These are phyloP conservation scores for Hirudo medicinalis DNA, from an alignment of 1,140 invertebrate species.

Conservation along the genomic window DNA sequence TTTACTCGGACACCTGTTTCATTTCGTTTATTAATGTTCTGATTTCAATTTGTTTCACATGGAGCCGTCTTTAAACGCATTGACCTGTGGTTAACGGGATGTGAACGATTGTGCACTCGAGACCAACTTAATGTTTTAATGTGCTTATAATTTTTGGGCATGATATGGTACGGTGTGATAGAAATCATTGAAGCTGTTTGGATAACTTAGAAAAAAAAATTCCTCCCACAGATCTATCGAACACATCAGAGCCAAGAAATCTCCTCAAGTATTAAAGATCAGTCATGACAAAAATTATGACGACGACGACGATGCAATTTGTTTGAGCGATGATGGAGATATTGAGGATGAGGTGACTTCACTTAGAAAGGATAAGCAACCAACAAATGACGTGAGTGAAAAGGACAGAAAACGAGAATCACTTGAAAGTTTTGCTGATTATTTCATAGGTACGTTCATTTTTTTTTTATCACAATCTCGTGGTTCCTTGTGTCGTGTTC, in stretches of 20 bases:
- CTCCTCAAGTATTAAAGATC: conserved; percentile 2
- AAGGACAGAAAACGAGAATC: too few species aligned
- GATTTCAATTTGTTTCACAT: background rate
- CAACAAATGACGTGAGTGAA: too few species aligned
- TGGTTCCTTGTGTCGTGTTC: too few species aligned
- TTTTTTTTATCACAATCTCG: too few species aligned
- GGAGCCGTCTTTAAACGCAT: background rate
- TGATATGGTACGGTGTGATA: too few species aligned
- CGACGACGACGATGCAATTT: background rate
- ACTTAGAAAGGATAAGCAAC: too few species aligned
- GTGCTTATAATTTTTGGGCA: too few species aligned
- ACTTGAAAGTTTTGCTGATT: too few species aligned
- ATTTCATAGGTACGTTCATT: too few species aligned
- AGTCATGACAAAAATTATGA: background rate
- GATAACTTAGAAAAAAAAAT: background rate
- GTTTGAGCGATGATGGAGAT: background rate
- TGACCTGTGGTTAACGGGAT: background rate
- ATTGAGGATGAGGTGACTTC: background rate
- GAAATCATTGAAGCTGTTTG: too few species aligned
- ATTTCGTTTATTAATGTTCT: background rate
- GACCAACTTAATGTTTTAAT: too few species aligned
- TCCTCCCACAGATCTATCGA: background rate
- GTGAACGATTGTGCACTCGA: background rate
- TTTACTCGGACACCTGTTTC: background rate
- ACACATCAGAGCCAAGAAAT: background rate